Percentiles rank a stretch among this genome's conserved stretches.
phyloP scores from a whole-genome alignment of 2,113 vertebrate species.

The Eublepharis macularius region DNA sequence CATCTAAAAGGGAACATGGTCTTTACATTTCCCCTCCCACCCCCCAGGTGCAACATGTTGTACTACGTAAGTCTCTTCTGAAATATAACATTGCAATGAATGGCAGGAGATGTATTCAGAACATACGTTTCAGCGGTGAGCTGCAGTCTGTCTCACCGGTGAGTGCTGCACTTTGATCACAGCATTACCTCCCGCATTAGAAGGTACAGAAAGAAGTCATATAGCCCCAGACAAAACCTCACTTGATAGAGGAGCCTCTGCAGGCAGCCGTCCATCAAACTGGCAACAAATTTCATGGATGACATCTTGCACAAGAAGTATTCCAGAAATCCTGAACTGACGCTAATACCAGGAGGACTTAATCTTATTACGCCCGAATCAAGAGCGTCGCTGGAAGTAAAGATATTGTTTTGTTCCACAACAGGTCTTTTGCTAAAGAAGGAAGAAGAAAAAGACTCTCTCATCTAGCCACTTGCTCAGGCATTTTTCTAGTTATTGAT shows the following conservation, averaged over 20 bases:
- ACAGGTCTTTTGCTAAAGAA: not conserved
- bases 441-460: rapidly evolving
- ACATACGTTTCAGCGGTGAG: constrained; percentile 5
- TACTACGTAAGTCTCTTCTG: constrained; percentile 34
- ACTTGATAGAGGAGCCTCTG: constrained; percentile 19
- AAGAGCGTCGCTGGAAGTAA: constrained; percentile 18
- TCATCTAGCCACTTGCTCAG: not conserved
- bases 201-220: constrained; percentile 14
- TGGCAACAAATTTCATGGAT: constrained; percentile 44
- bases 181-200: not conserved
- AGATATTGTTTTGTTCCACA: constrained; percentile 22
- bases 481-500: constrained; percentile 48
- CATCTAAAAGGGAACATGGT: constrained; percentile 49
- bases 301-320: constrained; percentile 60
- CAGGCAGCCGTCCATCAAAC: constrained; percentile 45
- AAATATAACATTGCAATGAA: not conserved
- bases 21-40: no score
- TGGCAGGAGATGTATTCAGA: constrained; percentile 17
- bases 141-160: not conserved
- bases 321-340: constrained; percentile 43
- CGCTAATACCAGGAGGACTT: constrained; percentile 35
- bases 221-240: constrained; percentile 16
- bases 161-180: not conserved
- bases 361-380: constrained; percentile 45
- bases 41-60: no score